phyloP scores from a whole-genome alignment of 1,140 invertebrate genomes.

The Ephestia elutella region DNA sequence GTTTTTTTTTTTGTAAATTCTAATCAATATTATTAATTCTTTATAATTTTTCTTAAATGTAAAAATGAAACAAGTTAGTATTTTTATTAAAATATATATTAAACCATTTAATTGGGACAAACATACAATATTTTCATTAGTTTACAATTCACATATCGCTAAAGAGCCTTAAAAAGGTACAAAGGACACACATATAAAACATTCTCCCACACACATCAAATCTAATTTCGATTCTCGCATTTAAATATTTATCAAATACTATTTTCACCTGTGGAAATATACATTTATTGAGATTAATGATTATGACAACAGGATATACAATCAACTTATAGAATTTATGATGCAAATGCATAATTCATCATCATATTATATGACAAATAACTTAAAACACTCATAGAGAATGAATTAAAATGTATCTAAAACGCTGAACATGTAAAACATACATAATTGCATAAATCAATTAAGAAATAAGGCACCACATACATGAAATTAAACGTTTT shows the following conservation, averaged over 20 bases:
- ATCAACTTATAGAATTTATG: conserved; percentile 17
- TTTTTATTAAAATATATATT: conserved; percentile 74
- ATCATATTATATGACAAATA: conserved; percentile 6
- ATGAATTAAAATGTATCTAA: conserved; percentile 26
- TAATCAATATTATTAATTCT: not conserved
- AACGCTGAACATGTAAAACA: conserved; percentile 28
- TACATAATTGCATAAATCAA: conserved; percentile 44
- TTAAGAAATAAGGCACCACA: conserved; percentile 68
- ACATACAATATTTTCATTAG: conserved; percentile 73
- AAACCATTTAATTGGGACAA: conserved; percentile 72
- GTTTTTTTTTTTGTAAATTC: too few species aligned
- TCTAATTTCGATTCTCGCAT: conserved; percentile 28
- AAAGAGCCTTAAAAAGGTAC: conserved; percentile 64
- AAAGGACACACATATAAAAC: conserved; percentile 61
- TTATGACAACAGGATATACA: conserved; percentile 24
- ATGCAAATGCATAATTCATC: conserved; percentile 23
- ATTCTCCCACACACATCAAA: conserved; percentile 48
- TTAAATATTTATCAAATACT: conserved; percentile 38
- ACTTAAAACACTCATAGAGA: not conserved
- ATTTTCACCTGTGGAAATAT: conserved; percentile 30
- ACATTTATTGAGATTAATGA: conserved; percentile 22
- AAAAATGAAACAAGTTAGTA: conserved; percentile 37
- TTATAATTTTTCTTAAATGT: not conserved
- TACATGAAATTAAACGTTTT: conserved; percentile 37
- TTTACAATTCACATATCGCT: conserved; percentile 65